phyloP scores from a whole-genome alignment of 2,797 vertebrate genomes.

The Chrysocyon brachyurus region DNA sequence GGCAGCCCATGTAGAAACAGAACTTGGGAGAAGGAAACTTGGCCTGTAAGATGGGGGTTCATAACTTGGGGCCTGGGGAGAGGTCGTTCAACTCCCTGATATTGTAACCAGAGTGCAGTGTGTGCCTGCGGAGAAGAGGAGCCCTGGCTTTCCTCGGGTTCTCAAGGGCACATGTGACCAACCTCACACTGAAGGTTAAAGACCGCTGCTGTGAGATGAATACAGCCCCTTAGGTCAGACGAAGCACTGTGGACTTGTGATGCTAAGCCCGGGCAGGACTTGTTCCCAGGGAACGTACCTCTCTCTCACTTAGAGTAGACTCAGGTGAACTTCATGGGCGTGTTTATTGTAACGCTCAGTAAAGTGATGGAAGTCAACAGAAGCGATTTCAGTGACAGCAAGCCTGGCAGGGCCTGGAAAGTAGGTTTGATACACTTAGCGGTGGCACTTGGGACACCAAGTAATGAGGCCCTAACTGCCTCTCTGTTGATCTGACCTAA shows the following conservation, averaged over 20 bases:
- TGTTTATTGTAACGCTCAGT: background rate
- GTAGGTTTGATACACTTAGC: background rate
- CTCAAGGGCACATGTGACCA: background rate
- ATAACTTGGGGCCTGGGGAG: background rate
- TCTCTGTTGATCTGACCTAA: background rate
- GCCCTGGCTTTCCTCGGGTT: background rate
- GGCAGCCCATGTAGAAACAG: background rate
- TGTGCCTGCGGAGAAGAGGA: background rate
- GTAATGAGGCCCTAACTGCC: background rate
- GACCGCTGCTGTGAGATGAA: background rate
- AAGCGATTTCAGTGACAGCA: background rate
- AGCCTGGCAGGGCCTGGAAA: background rate
- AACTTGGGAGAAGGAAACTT: background rate
- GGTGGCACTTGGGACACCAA: background rate
- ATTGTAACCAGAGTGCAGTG: background rate
- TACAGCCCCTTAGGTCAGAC: background rate
- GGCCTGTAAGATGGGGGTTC: background rate
- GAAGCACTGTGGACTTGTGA: background rate
- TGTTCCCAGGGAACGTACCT: background rate
- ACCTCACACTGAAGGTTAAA: background rate
- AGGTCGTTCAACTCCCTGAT: background rate
- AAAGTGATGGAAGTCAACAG: background rate
- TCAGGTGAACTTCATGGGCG: background rate
- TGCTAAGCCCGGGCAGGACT: background rate
- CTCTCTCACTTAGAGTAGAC: background rate